Conservation (phyloP, 1,140 invertebrate genomes). For the Homalodisca vitripennis region DNA sequence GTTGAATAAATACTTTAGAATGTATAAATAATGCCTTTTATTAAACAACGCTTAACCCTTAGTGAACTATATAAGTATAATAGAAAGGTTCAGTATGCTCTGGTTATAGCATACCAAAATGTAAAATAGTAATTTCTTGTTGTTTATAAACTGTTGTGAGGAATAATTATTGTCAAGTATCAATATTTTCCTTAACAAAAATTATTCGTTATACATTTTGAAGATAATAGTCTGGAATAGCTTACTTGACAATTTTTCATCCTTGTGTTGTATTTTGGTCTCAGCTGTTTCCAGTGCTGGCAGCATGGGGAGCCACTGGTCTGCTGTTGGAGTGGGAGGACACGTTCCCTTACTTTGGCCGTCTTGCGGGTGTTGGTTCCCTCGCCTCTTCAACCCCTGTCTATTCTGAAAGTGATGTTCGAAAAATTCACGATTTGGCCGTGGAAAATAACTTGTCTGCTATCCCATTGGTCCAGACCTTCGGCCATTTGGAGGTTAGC, state of each 20-base stretch:
- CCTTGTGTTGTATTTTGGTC: constrained; percentile 20
- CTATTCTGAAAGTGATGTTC: constrained; percentile 63
- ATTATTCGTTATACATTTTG: neutral
- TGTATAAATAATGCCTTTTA: no score
- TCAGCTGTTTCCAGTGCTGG: constrained; percentile 58
- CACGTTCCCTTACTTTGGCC: constrained; percentile 80
- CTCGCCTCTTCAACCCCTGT: constrained; percentile 55
- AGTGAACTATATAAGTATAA: no score
- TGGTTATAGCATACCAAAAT: neutral
- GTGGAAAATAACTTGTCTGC: constrained; percentile 67
- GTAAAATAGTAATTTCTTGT: neutral
- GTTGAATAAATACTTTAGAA: no score
- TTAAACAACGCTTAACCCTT: no score
- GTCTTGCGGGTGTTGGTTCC: constrained; percentile 63
- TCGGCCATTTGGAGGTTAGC: constrained; percentile 83
- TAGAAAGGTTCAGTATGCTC: no score
- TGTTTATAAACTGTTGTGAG: no score
- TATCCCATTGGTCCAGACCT: constrained; percentile 93
- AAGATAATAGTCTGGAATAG: neutral
- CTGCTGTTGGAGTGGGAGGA: constrained; percentile 91
- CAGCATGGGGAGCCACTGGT: constrained; percentile 75
- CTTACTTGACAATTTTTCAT: neutral
- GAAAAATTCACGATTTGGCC: constrained; percentile 58
- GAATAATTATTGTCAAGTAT: neutral
- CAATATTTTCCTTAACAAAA: constrained; percentile 21